These are phyloP conservation scores for Calosoma granatense DNA, from an alignment of 1,140 invertebrate species.

Conservation along the genomic window DNA sequence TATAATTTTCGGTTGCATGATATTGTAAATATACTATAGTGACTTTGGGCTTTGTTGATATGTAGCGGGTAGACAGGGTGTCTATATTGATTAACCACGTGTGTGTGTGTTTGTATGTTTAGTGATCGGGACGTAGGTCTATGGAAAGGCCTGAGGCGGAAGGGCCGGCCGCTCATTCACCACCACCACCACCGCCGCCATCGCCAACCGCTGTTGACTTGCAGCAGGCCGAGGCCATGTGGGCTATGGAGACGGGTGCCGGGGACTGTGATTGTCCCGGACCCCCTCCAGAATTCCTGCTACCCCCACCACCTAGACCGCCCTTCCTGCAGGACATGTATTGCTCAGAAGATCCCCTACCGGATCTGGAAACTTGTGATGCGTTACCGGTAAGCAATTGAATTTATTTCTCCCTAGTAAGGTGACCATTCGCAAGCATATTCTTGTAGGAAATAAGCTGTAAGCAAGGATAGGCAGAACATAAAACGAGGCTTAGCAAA, in stretches of 20 bases:
- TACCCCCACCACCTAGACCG: conserved; percentile 31
- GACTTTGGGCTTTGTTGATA: too few relatives aligned
- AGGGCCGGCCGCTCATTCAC: conserved; percentile 21
- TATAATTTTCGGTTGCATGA: too few relatives aligned
- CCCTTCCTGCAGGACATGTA: conserved; percentile 30
- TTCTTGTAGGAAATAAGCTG: too few relatives aligned
- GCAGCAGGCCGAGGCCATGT: conserved; percentile 25
- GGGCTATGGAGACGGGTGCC: conserved; percentile 29
- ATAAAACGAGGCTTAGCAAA: too few relatives aligned
- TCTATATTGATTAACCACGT: too few relatives aligned
- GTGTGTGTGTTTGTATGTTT: too few relatives aligned
- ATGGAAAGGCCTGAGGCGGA: conserved; percentile 30
- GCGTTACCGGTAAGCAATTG: conserved; percentile 31
- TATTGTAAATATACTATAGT: too few relatives aligned
- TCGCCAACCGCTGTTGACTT: background rate
- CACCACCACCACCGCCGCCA: background rate
- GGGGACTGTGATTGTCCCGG: conserved; percentile 32
- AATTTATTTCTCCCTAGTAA: too few relatives aligned
- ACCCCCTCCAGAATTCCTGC: conserved; percentile 30
- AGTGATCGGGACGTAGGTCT: conserved; percentile 22
- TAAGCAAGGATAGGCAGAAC: too few relatives aligned
- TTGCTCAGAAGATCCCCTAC: conserved; percentile 31
- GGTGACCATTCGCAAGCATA: too few relatives aligned
- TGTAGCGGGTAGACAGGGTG: too few relatives aligned
- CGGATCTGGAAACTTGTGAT: conserved; percentile 32